Base-by-base conservation (phyloP, 2,113 vertebrate genomes). In the Nesogale talazaci region DNA sequence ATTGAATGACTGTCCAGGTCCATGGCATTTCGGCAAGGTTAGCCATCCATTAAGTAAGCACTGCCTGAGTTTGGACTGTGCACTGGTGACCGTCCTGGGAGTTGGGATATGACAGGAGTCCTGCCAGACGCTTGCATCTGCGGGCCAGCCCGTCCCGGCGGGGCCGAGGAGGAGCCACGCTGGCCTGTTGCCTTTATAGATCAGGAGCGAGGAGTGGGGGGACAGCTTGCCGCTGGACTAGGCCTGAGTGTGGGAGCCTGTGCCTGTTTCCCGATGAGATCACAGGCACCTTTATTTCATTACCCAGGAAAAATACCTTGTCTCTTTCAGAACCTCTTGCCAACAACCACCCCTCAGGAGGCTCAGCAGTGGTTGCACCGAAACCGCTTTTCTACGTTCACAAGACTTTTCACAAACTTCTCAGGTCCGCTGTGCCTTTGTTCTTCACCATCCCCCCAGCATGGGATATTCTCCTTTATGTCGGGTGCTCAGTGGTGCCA, bases 291-390 rank as follows among this genome's bases (percentile, higher is more conserved):
- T 75, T 42, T 92, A 1, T 74, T 76, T 85, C 61, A 17, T 89
- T 90, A 67, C 56, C 63, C 9, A 61, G 22, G 74, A 87, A 93
- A 88, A 76, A 56, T 65, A 6, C 20, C 52, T 83, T 96, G 40
- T 96, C 69, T 92, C 79, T 97, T 97, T 96, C 96, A 99, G 99
- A 99, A 99, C 97, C 98, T 99, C 96, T 97, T 99, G 97, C 99
- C 99, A 92, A 98, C 99, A 85, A 98, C 99, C 94, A 99, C 98
- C 0, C 99, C 99, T 93, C 99, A 99, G 98, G 99, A 99, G 80
- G 99, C 99, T 77, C 99, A 99, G 97, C 99, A 99, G 96, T 99
- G 99, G 99, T 98, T 99, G 94, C 98, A 98, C 94, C 98, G 98
- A 96, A 99, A 99, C 97, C 99, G 99, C 86, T 99, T 99, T 98